Percentiles rank a stretch among this genome's conserved stretches.
phyloP scores from a whole-genome alignment of 2,113 vertebrate species.

The Motacilla tschutschensis region DNA sequence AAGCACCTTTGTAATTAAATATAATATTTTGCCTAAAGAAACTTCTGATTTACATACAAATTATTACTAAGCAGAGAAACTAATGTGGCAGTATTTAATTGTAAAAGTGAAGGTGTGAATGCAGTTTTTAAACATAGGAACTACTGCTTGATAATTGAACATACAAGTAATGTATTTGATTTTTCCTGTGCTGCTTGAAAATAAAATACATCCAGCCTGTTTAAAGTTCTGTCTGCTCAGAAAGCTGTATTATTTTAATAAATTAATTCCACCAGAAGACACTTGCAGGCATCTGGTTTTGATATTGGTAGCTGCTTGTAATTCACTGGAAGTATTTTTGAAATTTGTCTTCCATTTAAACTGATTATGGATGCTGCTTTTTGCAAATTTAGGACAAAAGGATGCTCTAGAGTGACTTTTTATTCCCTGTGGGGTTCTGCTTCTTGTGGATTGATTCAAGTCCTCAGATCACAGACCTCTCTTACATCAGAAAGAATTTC shows the following conservation, averaged over 20 bases:
- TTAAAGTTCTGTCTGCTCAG: not conserved
- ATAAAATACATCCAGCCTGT: constrained; percentile 19
- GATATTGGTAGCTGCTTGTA: not conserved
- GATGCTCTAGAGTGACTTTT: not conserved
- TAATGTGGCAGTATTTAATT: constrained; percentile 2
- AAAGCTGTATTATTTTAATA: constrained; percentile 8
- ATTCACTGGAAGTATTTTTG: not conserved
- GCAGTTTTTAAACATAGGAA: not conserved
- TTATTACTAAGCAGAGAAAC: not conserved
- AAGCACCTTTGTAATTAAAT: constrained; percentile 34
- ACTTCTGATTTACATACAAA: constrained; percentile 9
- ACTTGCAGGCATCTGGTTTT: not conserved
- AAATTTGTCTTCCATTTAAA: not conserved
- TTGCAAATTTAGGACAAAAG: not conserved
- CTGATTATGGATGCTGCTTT: not conserved
- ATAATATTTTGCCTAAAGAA: constrained; percentile 4
- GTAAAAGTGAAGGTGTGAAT: not conserved
- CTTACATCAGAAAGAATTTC: not conserved
- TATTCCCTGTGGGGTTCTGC: not conserved
- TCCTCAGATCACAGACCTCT: not conserved
- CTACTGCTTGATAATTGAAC: not conserved
- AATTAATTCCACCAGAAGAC: not conserved
- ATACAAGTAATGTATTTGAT: not conserved
- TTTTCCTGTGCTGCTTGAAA: constrained; percentile 38
- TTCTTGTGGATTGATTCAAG: not conserved